phyloP scores from a whole-genome alignment of 2,888 invertebrate species.

The Hyposoter dolosus region DNA sequence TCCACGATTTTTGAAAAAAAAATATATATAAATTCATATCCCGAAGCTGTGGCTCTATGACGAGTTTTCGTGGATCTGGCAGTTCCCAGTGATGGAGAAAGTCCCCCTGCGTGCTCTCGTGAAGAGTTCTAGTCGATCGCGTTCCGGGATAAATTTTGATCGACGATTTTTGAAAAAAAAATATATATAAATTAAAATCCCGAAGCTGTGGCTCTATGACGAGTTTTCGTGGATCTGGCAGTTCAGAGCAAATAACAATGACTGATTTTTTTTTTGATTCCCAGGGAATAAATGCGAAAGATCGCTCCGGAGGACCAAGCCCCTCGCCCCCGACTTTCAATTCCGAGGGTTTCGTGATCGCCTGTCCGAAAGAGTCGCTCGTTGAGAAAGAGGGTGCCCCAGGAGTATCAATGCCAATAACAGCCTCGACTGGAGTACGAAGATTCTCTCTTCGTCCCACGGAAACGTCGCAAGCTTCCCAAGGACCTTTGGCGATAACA shows the following conservation, averaged over 20 bases:
- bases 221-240: no score
- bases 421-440: conserved; percentile 66
- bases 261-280: neutral
- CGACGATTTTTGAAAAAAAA: no score
- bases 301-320: conserved; percentile 69
- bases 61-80: no score
- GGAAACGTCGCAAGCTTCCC: conserved; percentile 65
- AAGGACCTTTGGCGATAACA: conserved; percentile 54
- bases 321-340: conserved; percentile 69
- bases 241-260: neutral
- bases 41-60: no score
- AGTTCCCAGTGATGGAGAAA: no score
- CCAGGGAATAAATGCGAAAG: conserved; percentile 68
- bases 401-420: conserved; percentile 79
- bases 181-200: no score
- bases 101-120: no score
- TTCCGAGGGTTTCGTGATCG: conserved; percentile 76
- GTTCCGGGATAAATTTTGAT: no score
- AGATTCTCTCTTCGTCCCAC: conserved; percentile 79
- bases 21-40: no score
- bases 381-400: conserved; percentile 78
- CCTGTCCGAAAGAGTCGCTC: conserved; percentile 79
- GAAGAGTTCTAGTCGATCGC: no score
- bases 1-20: no score
- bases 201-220: no score